A percentile compares a stretch with the other conserved stretches of the same genome.
phyloP scores from a whole-genome alignment of 2,113 vertebrate genomes.

The Baryphthengus martii region DNA sequence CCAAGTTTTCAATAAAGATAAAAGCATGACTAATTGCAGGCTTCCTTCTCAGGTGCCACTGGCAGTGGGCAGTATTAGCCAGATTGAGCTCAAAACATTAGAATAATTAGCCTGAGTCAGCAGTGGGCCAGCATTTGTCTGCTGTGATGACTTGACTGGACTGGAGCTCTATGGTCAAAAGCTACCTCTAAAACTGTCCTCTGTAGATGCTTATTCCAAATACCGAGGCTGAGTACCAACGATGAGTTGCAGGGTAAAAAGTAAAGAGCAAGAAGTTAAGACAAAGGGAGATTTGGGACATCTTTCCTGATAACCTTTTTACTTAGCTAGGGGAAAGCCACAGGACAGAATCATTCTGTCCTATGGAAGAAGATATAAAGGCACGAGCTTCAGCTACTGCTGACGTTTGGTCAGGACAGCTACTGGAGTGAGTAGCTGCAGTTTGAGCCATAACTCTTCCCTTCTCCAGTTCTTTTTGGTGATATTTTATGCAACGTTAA shows the following conservation, averaged over 20 bases:
- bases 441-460: not conserved
- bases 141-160: not conserved
- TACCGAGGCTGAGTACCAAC: not conserved
- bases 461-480: not conserved
- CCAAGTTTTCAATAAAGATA: not conserved
- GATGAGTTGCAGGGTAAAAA: not conserved
- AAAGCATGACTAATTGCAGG: not conserved
- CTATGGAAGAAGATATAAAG: not conserved
- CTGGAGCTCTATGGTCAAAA: not conserved
- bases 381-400: not conserved
- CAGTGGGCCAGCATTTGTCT: not conserved
- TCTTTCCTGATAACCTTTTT: not conserved
- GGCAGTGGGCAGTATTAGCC: not conserved
- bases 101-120: not conserved
- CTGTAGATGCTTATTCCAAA: not conserved
- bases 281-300: not conserved
- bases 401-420: not conserved
- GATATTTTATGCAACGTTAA: slow-evolving; percentile 1
- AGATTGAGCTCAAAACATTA: not conserved
- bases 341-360: not conserved
- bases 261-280: not conserved
- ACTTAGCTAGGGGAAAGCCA: not conserved
- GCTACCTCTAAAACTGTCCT: not conserved
- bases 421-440: not conserved
- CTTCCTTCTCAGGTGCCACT: not conserved